A percentile compares a stretch with the other conserved stretches of the same genome.
phyloP scores from a whole-genome alignment of 2,888 invertebrate species.

The Onchidella celtica region DNA sequence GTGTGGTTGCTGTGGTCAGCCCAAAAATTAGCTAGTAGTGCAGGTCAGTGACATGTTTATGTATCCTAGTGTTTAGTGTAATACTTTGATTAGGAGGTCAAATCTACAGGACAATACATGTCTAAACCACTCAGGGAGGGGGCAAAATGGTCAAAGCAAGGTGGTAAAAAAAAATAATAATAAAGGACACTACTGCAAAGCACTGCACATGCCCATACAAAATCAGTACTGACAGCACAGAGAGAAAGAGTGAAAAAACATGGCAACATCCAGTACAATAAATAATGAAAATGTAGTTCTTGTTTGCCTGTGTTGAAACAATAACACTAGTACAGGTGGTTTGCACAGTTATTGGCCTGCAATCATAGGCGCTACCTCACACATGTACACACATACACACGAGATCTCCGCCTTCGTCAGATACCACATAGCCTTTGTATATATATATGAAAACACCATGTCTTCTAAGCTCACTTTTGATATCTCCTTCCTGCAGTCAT shows the following conservation, averaged over 20 bases:
- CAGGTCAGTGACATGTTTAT: too few species aligned
- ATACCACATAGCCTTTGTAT: neutral
- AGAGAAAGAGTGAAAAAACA: neutral
- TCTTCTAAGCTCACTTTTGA: too few species aligned
- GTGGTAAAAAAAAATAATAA: neutral
- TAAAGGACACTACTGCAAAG: constrained; percentile 5
- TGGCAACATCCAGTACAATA: too few species aligned
- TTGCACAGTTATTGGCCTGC: neutral
- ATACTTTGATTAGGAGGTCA: neutral
- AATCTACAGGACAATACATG: neutral
- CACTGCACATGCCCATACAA: constrained; percentile 33
- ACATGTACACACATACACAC: neutral
- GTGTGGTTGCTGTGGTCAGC: too few species aligned
- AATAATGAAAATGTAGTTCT: too few species aligned
- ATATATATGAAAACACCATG: neutral
- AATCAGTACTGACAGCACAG: neutral
- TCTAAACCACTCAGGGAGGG: neutral
- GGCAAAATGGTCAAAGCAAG: neutral
- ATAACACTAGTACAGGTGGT: neutral
- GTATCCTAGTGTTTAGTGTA: neutral
- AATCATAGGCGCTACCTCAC: neutral
- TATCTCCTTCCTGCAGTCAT: too few species aligned
- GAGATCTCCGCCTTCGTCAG: neutral
- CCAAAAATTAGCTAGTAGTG: too few species aligned
- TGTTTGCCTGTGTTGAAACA: neutral